Conservation (phyloP, 2,113 vertebrate genomes). For the Haplotaxodon microlepis region DNA sequence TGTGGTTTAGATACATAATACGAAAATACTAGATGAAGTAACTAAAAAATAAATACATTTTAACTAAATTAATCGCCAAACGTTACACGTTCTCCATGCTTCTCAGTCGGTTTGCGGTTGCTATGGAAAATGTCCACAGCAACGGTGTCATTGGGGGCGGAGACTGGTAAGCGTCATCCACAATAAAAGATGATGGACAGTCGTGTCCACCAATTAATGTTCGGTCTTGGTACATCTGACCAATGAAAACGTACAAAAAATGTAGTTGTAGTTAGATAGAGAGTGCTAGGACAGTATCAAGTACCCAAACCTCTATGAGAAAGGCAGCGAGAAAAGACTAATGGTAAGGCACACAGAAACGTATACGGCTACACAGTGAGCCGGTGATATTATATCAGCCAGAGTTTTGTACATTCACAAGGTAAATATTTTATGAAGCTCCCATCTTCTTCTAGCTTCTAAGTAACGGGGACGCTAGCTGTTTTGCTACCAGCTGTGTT, state of each 20-base stretch:
- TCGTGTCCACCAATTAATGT: neutral
- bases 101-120: slow-evolving; percentile 48
- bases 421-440: neutral
- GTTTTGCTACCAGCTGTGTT: neutral
- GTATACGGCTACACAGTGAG: neutral
- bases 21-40: neutral
- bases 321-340: neutral
- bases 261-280: slow-evolving; percentile 9
- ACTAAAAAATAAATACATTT: neutral
- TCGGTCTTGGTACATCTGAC: neutral
- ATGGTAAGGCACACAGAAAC: slow-evolving; percentile 30
- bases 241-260: slow-evolving; percentile 34
- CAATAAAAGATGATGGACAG: slow-evolving; percentile 5
- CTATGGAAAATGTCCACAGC: slow-evolving; percentile 61
- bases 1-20: neutral
- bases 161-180: neutral
- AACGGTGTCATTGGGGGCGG: slow-evolving; percentile 15
- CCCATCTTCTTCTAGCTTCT: neutral
- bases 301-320: neutral
- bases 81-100: neutral
- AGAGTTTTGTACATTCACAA: neutral
- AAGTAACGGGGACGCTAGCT: slow-evolving; percentile 2
- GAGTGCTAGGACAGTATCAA: slow-evolving; percentile 1
- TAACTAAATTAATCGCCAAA: neutral
- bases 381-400: accelerated